Evolutionary conservation across 2,888 invertebrate species (phyloP).

Genomic region (Cantharis rustica): DNA sequence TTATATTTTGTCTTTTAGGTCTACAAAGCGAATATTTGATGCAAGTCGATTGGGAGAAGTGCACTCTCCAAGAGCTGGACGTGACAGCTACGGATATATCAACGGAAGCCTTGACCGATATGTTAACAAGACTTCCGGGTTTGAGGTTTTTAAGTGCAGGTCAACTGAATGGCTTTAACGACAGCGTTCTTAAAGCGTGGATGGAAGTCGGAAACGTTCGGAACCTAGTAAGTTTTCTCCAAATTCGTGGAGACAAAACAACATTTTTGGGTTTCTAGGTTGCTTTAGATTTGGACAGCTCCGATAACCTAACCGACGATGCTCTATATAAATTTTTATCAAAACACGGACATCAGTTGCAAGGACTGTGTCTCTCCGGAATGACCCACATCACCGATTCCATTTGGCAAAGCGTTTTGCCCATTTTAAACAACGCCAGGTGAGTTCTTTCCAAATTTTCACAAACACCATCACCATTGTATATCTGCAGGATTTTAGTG

Average conservation of each 20-base stretch:
- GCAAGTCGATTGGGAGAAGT: conserved; percentile 98
- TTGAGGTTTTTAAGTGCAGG: conserved; percentile 92
- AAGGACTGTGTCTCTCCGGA: conserved; percentile 87
- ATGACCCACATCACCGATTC: conserved; percentile 99
- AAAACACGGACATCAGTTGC: conserved; percentile 85
- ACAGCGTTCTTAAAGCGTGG: conserved; percentile 91
- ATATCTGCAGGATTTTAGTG: conserved; percentile 81
- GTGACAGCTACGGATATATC: conserved; percentile 96
- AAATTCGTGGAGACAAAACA: conserved; percentile 28
- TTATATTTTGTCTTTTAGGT: conserved; percentile 59
- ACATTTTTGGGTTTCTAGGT: conserved; percentile 55
- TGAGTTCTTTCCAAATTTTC: conserved; percentile 52
- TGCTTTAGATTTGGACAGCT: conserved; percentile 91
- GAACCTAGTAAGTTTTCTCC: conserved; percentile 49
- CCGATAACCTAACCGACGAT: conserved; percentile 94
- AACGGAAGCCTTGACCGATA: conserved; percentile 90
- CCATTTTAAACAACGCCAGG: conserved; percentile 90
- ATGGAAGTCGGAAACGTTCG: conserved; percentile 81
- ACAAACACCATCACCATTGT: background rate
- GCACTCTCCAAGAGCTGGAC: conserved; percentile 90
- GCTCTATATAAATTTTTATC: conserved; percentile 90
- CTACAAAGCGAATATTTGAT: conserved; percentile 90
- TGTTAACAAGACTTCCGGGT: conserved; percentile 85
- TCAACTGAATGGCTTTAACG: conserved; percentile 97
- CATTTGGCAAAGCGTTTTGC: conserved; percentile 95